Evolutionary conservation across 2,888 invertebrate genomes (phyloP), one percentile per base, ranked within the genome.

Genomic region (Pimpla rufipes): DNA sequence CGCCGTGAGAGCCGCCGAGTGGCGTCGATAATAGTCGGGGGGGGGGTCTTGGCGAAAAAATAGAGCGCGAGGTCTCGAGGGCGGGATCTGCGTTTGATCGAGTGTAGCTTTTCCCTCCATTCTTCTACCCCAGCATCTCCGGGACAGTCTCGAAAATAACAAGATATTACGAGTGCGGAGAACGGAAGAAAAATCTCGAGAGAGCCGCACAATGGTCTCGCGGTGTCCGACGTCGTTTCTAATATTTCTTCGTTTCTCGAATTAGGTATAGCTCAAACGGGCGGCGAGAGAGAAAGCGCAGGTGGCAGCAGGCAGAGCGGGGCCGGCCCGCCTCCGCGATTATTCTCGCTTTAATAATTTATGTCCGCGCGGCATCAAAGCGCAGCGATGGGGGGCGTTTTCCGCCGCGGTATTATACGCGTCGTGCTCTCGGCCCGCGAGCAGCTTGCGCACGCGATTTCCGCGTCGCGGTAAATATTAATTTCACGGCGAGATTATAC

Each of bases 311-410:
- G n/a, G n/a, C n/a, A n/a, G n/a, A n/a, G n/a, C n/a, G n/a, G n/a
- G n/a, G n/a, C 67, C 57, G 35, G 52, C n/a, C 66, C 40, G 66
- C 71, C 64, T 45, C 40, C 18, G 67, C 82, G 82, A 84, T 79
- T 81, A 77, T 84, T 80, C 79, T 74, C 59, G 64, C 75, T 68
- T 85, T 82, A 82, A 84, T 84, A 86, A 86, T 84, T 85, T 81
- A 86, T 82, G 74, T 79, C 79, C 80, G 64, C 70, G 74, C n/a
- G n/a, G 71, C 76, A 84, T 85, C 79, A 82, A 85, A 85, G 82
- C 71, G 52, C 73, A 67, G 45, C 64, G 52, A n/a, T n/a, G n/a
- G 57, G 62, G 37, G 66, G 59, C n/a, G 21, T 66, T 50, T 68
- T n/a, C 10, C 67, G 47, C 18, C 73, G 62, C 35, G 67, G 50